Percentiles rank a stretch among this genome's conserved stretches.
Conservation (phyloP, 1,140 invertebrate genomes). For the Ditylenchus dipsaci region DNA sequence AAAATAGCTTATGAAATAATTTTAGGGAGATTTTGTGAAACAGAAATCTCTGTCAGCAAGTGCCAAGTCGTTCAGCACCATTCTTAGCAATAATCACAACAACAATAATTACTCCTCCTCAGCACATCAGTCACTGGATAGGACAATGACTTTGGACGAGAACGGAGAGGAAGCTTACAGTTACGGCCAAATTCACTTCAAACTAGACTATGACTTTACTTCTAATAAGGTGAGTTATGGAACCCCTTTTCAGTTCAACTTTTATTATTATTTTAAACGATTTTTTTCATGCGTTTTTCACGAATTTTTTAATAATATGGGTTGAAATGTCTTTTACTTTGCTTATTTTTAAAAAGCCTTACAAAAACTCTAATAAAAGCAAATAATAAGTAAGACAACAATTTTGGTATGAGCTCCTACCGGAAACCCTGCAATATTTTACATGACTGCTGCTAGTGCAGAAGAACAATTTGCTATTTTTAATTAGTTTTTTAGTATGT, state of each 20-base stretch:
- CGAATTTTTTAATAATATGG: not conserved
- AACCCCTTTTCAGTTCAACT: not conserved
- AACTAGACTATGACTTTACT: constrained; percentile 97
- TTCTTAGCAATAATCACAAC: too few species aligned
- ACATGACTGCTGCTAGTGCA: too few species aligned
- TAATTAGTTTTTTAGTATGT: too few species aligned
- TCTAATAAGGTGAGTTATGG: constrained; percentile 72
- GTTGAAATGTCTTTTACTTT: not conserved
- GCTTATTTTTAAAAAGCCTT: too few species aligned
- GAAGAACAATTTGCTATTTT: too few species aligned
- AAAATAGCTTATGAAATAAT: not conserved
- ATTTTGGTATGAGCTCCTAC: too few species aligned
- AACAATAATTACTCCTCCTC: too few species aligned
- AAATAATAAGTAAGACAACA: too few species aligned
- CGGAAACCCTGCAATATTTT: too few species aligned
- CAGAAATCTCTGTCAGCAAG: not conserved
- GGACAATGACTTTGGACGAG: not conserved
- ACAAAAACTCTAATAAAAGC: too few species aligned
- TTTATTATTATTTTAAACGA: too few species aligned
- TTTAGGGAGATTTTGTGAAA: not conserved
- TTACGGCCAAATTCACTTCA: constrained; percentile 46
- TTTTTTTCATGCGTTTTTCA: constrained; percentile 1
- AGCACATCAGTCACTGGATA: not conserved
- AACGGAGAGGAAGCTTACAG: not conserved
- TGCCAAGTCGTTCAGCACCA: not conserved